phyloP scores from a whole-genome alignment of 2,888 invertebrate genomes.

The Orthosia gracilis region DNA sequence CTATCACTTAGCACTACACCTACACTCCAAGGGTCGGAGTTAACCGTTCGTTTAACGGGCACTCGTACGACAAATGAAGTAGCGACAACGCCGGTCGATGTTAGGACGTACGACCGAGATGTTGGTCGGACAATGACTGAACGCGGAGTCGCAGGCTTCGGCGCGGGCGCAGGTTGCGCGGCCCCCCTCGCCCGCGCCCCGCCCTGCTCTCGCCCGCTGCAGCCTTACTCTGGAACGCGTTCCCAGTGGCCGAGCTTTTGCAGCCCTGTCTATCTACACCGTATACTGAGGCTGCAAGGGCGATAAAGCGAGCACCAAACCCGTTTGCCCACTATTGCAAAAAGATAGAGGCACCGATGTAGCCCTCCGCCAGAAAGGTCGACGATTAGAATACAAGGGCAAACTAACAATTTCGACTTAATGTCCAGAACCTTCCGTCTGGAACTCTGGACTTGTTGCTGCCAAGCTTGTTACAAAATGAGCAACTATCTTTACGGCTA shows the following conservation, averaged over 20 bases:
- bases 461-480: not conserved
- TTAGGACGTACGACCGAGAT: conserved; percentile 84
- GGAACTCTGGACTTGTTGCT: not conserved
- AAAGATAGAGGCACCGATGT: conserved; percentile 69
- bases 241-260: conserved; percentile 84
- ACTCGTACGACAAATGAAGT: conserved; percentile 84
- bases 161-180: conserved; percentile 82
- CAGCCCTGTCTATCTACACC: conserved; percentile 79
- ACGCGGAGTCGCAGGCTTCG: conserved; percentile 81
- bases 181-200: conserved; percentile 67
- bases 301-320: conserved; percentile 80
- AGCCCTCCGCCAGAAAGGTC: conserved; percentile 66
- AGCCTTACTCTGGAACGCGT: conserved; percentile 78
- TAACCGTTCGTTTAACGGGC: conserved; percentile 86
- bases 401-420: conserved; percentile 39
- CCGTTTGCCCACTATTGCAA: conserved; percentile 76
- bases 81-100: conserved; percentile 84
- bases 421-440: conserved; percentile 43
- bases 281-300: conserved; percentile 81
- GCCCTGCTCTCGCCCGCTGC: conserved; percentile 66
- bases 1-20: conserved; percentile 89
- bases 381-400: conserved; percentile 67
- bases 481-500: no score
- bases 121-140: conserved; percentile 90
- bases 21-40: conserved; percentile 84